Conservation (phyloP, 2,888 invertebrate genomes). For the Chymomyza amoena region DNA sequence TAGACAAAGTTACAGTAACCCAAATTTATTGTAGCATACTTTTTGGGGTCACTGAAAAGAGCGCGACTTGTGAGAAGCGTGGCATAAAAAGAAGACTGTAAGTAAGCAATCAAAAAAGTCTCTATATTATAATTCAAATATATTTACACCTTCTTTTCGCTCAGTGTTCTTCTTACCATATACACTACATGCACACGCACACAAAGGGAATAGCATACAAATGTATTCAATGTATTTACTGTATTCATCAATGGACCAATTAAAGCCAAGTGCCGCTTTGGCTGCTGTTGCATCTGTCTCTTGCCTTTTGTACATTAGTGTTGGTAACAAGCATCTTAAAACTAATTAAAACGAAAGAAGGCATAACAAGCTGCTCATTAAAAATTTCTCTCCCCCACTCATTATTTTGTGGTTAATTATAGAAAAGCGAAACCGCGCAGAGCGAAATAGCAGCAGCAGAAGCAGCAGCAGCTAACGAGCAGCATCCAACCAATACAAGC, state of each 20-base stretch:
- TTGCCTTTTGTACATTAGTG: slow-evolving; percentile 37
- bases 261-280: slow-evolving; percentile 60
- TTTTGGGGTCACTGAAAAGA: slow-evolving; percentile 22
- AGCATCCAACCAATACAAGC: slow-evolving; percentile 20
- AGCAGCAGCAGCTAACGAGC: slow-evolving; percentile 50
- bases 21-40: slow-evolving; percentile 19
- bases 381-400: slow-evolving; percentile 52
- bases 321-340: slow-evolving; percentile 70
- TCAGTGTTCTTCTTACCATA: neutral
- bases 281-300: slow-evolving; percentile 9
- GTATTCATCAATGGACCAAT: slow-evolving; percentile 74
- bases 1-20: no score
- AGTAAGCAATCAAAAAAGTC: no score
- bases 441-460: slow-evolving; percentile 1
- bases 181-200: neutral
- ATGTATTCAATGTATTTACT: slow-evolving; percentile 7
- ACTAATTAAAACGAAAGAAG: slow-evolving; percentile 72
- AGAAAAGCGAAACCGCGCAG: slow-evolving; percentile 53
- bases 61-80: no score
- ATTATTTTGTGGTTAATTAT: slow-evolving; percentile 76
- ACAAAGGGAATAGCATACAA: neutral
- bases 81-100: no score
- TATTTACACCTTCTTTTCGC: neutral
- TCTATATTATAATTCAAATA: neutral
- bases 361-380: slow-evolving; percentile 74